Base-by-base conservation (phyloP, 1,140 invertebrate genomes). In the Bombus pyrosoma region DNA sequence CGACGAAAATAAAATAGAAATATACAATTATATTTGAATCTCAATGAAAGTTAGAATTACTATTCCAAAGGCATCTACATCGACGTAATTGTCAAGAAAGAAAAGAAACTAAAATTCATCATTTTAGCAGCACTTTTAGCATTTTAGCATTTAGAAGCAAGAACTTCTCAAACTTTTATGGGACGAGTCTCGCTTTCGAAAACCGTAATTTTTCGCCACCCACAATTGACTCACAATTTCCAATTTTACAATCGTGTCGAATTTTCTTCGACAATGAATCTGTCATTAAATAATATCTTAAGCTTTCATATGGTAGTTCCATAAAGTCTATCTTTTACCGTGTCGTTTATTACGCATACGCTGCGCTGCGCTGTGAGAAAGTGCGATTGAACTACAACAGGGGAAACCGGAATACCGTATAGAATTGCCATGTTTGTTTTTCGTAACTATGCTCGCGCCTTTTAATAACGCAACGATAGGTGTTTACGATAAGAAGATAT, bases 401-500 rank as follows among this genome's bases (percentile, higher is more conserved):
- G 28, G 37, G 15, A 59, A 81, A 81, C 68, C 53, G 47, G 47
- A 41, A 72, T 57, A 71, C 37, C 39, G 77, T 57, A 6, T 47
- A 69, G 32, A 81, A 71, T 71, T 28, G 64, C 15, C 25, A 3
- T 25, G 32, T 25, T 47, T 69, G 32, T 69, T 47, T 69, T 69
- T 25, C 62, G 41, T 53, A 41, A 39, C 25, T 41, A 41, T 37
- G 59, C 32, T 57, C 57, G 28, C 37, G 76, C 59, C 15, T 59
- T 59, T 73, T 59, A 81, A 74, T 62, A 73, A 62, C 69, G 47
- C 34, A 25, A 37, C 47, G 69, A 73, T 59, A 59, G 47, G 5
- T 8, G 66, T 3, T 10, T 9, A 34, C 25, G 59, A 83, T 37
- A 66, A 76, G 32, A 10, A 41, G 32, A 83, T 25, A 53, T 22